Conservation (phyloP, 2,888 invertebrate genomes). For the Neoitamus cyanurus region DNA sequence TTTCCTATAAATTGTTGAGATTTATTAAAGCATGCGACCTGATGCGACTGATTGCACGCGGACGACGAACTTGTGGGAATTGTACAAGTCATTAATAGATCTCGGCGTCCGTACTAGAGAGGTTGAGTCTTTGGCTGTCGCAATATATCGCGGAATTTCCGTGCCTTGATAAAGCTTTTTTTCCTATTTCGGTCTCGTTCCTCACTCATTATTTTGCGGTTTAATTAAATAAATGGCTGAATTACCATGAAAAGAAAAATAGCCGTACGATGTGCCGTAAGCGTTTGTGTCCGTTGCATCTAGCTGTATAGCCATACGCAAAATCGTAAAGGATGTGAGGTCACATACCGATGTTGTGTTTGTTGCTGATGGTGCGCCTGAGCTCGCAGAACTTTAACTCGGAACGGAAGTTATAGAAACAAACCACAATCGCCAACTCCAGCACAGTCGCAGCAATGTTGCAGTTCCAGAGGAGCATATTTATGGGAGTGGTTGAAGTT, state of each 20-base stretch:
- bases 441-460: slow-evolving; percentile 34
- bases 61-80: neutral
- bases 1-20: neutral
- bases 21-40: neutral
- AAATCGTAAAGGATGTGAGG: slow-evolving; percentile 22
- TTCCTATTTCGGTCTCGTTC: neutral
- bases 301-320: neutral
- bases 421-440: slow-evolving; percentile 36
- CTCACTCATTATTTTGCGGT: slow-evolving; percentile 37
- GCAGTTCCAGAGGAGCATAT: slow-evolving; percentile 36
- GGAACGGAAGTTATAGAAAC: slow-evolving; percentile 28
- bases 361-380: neutral
- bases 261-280: slow-evolving; percentile 4
- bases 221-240: slow-evolving; percentile 40
- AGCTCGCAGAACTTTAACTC: neutral
- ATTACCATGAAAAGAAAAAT: slow-evolving; percentile 36
- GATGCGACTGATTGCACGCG: neutral
- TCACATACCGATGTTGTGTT: slow-evolving; percentile 4
- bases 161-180: neutral
- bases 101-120: neutral
- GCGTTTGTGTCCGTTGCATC: neutral
- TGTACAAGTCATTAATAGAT: neutral
- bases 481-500: slow-evolving; percentile 43
- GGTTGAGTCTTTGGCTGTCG: neutral
- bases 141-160: neutral